Percentiles rank a stretch among this genome's conserved stretches.
phyloP scores from a whole-genome alignment of 2,888 invertebrate genomes.

The Caenorhabditis sp. region DNA sequence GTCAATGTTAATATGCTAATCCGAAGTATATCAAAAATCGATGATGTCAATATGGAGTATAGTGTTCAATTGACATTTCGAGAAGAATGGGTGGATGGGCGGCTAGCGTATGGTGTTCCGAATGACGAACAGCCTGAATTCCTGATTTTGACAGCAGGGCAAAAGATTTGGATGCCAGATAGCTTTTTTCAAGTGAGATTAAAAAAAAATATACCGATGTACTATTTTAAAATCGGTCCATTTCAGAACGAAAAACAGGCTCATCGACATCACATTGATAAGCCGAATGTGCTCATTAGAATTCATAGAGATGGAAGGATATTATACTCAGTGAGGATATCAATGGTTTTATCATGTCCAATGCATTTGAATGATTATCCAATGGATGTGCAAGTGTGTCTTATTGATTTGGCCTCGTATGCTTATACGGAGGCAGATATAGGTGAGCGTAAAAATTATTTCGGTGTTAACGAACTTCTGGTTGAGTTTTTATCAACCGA shows the following conservation, averaged over 20 bases:
- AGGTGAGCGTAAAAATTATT: no score
- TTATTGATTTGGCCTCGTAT: constrained; percentile 93
- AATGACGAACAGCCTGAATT: constrained; percentile 58
- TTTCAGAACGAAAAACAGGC: constrained; percentile 93
- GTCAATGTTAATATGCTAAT: constrained; percentile 70
- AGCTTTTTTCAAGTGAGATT: constrained; percentile 80
- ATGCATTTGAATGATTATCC: constrained; percentile 85
- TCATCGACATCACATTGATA: constrained; percentile 76
- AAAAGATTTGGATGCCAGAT: constrained; percentile 96
- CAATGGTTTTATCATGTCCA: constrained; percentile 91
- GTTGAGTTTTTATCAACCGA: no score
- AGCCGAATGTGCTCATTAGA: constrained; percentile 86
- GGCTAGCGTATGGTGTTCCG: constrained; percentile 73
- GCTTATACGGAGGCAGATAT: constrained; percentile 96
- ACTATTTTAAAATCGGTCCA: no score
- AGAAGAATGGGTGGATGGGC: constrained; percentile 94
- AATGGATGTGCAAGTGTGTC: constrained; percentile 91
- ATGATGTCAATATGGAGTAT: constrained; percentile 71
- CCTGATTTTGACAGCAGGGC: constrained; percentile 72
- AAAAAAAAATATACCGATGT: no score
- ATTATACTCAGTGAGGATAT: constrained; percentile 79
- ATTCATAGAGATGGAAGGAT: constrained; percentile 80
- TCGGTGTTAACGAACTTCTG: no score
- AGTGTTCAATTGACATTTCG: constrained; percentile 95
- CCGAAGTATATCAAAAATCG: constrained; percentile 70